phyloP scores from a whole-genome alignment of 2,888 invertebrate species.

The Nebria salina region DNA sequence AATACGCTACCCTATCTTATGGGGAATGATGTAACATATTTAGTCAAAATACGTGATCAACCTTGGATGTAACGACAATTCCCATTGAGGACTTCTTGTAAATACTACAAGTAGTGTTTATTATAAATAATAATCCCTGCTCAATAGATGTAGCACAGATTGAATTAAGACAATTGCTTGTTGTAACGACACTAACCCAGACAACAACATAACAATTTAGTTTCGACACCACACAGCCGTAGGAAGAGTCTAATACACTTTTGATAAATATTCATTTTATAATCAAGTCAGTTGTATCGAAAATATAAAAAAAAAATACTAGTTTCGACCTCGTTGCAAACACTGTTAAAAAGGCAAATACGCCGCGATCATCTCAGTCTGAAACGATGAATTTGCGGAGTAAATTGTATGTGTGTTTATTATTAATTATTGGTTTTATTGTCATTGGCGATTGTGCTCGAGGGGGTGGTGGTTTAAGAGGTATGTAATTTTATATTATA shows the following conservation, averaged over 20 bases:
- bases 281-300: not conserved
- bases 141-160: slow-evolving; percentile 18
- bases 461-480: slow-evolving; percentile 21
- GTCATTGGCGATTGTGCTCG: not conserved
- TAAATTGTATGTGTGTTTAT: slow-evolving; percentile 6
- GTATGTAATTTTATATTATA: slow-evolving; percentile 14
- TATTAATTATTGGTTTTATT: slow-evolving; percentile 19
- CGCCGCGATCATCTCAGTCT: slow-evolving; percentile 16
- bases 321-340: slow-evolving; percentile 30
- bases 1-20: not conserved
- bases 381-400: slow-evolving; percentile 18
- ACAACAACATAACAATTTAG: slow-evolving; percentile 20
- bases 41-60: not conserved
- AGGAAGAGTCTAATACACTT: not conserved
- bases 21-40: not conserved
- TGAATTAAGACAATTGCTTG: slow-evolving; percentile 46
- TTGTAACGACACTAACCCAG: slow-evolving; percentile 20
- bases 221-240: slow-evolving; percentile 8
- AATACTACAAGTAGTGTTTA: not conserved
- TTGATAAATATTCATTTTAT: not conserved
- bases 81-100: not conserved
- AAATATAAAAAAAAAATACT: not conserved
- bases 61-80: not conserved
- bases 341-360: slow-evolving; percentile 33
- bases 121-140: not conserved